phyloP scores from a whole-genome alignment of 2,888 invertebrate species.

The Unio pictorum region DNA sequence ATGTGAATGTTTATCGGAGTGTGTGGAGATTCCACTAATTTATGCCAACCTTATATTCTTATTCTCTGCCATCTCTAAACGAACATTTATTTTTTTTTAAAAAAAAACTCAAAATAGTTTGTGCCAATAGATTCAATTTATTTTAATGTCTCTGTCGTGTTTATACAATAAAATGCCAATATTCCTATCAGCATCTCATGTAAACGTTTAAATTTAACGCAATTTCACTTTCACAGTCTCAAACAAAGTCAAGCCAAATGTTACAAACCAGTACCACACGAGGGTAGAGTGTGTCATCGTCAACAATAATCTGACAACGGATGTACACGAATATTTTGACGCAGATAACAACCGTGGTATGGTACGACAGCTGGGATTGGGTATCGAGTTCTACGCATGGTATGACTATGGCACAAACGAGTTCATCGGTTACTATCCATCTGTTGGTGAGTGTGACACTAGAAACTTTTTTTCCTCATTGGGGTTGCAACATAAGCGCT shows the following conservation, averaged over 20 bases:
- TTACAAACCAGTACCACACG: conserved; percentile 39
- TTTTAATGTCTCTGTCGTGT: no score
- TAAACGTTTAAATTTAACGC: not conserved
- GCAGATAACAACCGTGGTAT: conserved; percentile 34
- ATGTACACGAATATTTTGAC: conserved; percentile 51
- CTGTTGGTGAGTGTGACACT: conserved; percentile 13
- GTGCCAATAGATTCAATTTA: no score
- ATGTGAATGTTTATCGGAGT: no score
- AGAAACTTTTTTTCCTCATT: no score
- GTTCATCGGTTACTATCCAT: conserved; percentile 36
- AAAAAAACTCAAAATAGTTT: no score
- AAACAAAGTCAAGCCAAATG: conserved; percentile 25
- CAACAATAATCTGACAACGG: conserved; percentile 43
- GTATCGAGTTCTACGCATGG: conserved; percentile 34
- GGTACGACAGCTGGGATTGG: conserved; percentile 24
- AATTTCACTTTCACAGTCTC: conserved; percentile 5
- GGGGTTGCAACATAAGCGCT: no score
- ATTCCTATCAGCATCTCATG: no score
- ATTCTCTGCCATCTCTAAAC: no score
- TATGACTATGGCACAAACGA: conserved; percentile 50
- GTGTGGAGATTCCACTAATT: no score
- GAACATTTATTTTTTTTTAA: no score
- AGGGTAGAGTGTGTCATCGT: conserved; percentile 45
- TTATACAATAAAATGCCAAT: no score
- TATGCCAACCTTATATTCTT: no score